Percentiles rank a stretch among this genome's conserved stretches.
Evolutionary conservation across 2,113 vertebrate genomes (phyloP).

Genomic region (Tupaia tana): DNA sequence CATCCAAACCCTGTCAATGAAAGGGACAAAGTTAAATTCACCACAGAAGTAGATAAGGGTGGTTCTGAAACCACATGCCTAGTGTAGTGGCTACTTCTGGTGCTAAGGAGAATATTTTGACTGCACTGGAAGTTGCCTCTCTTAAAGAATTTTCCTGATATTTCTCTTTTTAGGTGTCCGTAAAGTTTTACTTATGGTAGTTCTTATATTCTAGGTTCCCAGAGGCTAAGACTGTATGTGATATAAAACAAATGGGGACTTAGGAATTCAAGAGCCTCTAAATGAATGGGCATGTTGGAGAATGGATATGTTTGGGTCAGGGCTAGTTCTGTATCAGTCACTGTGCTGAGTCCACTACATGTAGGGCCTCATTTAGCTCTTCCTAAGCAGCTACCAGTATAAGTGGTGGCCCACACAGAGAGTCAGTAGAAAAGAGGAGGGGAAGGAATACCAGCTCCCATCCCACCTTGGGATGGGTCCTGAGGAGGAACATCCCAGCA

Average conservation of each 20-base stretch:
- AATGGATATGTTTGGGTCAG: neutral
- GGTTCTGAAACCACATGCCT: neutral
- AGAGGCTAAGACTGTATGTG: neutral
- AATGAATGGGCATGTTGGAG: neutral
- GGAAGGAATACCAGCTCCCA: neutral
- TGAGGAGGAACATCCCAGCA: neutral
- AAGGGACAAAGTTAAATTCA: constrained; percentile 2
- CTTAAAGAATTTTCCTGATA: neutral
- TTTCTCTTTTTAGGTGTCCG: neutral
- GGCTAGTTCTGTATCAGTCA: neutral
- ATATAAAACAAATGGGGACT: accelerated
- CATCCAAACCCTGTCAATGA: neutral
- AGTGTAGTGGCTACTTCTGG: neutral
- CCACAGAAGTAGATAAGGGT: neutral
- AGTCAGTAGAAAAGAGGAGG: neutral
- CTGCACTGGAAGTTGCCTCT: neutral
- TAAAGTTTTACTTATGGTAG: neutral
- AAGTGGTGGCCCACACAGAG: neutral
- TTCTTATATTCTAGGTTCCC: neutral
- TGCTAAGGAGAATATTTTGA: neutral
- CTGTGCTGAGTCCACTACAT: neutral
- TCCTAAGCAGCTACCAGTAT: neutral
- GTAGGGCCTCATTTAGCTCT: neutral
- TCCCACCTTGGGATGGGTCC: neutral
- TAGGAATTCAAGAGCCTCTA: neutral